Evolutionary conservation across 2,113 vertebrate genomes (phyloP), one percentile per base, ranked within the genome.

Genomic region (Procavia capensis): DNA sequence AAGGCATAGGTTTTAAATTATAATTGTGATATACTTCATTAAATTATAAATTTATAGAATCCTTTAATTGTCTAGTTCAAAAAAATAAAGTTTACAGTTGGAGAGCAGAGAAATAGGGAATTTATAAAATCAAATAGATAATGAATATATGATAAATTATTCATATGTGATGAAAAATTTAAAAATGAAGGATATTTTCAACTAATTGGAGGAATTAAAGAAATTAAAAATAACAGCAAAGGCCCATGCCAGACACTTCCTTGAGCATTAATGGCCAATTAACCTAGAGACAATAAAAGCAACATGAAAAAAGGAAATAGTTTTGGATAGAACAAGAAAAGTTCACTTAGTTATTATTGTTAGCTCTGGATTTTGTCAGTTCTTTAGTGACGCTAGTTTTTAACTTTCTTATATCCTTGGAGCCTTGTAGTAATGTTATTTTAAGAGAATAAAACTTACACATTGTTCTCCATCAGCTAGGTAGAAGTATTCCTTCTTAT

Each of bases 11-110:
- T 75, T 45, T 76, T 34, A 7, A 82, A 87, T 20, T 13, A 76
- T 64, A 94, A 78, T 10, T 85, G 47, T 59, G 27, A 63, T 61
- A n/a, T 50, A 63, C 63, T 24, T 11, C 14, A 79, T 27, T 72
- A 84, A 85, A 84, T 88, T 88, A 88, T 27, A 78, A 43, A 88
- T 84, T 78, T 63, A 63, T 79, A n/a, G 16, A 78, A 92, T 29
- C 10, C 22, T 57, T 16, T 79, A 39, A 34, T 29, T 90, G 4
- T 70, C 43, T 79, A 36, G 7, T 43, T 84, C 5, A 68, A 82
- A 88, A 47, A 54, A 75, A 66, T 27, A 78, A 81, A 63, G 6
- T 74, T 92, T 89, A 79, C 5, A 92, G 43, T 54, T 17, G 24
- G 13, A 89, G n/a, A 25, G 41, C 29, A 54, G 19, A 36, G 27